Evolutionary conservation across 2,113 vertebrate genomes (phyloP), one percentile per base, ranked within the genome.

Genomic region (Orientallactaga bullata): DNA sequence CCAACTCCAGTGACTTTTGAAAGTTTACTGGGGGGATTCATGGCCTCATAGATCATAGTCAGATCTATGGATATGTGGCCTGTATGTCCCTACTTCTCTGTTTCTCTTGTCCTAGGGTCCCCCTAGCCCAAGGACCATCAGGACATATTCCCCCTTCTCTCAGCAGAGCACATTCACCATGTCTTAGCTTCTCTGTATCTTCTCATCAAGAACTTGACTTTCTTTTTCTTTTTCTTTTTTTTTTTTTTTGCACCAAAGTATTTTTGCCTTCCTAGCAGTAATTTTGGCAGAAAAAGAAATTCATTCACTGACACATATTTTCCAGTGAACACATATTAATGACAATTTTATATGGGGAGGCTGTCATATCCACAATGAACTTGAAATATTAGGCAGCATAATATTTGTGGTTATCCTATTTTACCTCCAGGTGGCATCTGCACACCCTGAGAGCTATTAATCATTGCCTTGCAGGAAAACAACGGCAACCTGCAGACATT

Each of bases 131-230:
- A 63, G 26, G 8, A 13, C 16, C 12, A 11, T 35, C 2, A 12
- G 35, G 47, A 32, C 18, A 32, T 1, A 1, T 5, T 18, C 28
- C 26, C 15, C 37, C 18, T 3, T 5, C 20, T 55, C 71, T 47
- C 26, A 28, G 12, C 21, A 2, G 2, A 2, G 2, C 42, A 21
- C 2, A 23, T 37, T 7, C 30, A 15, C 32, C 69, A 28, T 1
- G 16, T 7, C 23, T 7, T 8, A 8, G 20, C 12, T 28, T 77
- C 10, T 74, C 65, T 7, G 2, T 18, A 21, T n/a, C 26, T 58
- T 7, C 39, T n/a, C 13, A 10, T 35, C 21, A 39, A 23, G 28
- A 0, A 28, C 24, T 12, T 66, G 20, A 66, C 32, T 47, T 47
- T n/a, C n/a, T n/a, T n/a, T n/a, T n/a, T n/a, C n/a, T n/a, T n/a